A percentile compares a stretch with the other conserved stretches of the same genome.
These are phyloP conservation scores for Hipposideros larvatus DNA, from an alignment of 2,797 vertebrate species.

Conservation along the genomic window DNA sequence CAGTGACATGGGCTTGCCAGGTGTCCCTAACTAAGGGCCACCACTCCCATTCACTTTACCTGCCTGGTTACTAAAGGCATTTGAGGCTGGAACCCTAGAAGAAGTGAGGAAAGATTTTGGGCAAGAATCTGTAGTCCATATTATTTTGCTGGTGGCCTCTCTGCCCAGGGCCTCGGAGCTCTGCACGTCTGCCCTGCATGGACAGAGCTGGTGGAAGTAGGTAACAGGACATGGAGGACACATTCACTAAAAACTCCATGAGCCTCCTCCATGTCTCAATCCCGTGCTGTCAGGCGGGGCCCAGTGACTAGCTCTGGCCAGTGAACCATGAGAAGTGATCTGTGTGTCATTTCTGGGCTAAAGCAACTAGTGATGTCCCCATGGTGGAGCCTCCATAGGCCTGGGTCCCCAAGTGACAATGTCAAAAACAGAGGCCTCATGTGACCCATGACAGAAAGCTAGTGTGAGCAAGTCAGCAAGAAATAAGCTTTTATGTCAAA, in stretches of 20 bases:
- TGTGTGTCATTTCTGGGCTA: neutral
- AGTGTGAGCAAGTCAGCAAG: neutral
- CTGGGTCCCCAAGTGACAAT: neutral
- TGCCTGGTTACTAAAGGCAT: neutral
- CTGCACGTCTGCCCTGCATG: neutral
- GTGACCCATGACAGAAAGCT: fast-evolving
- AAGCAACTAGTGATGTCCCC: neutral
- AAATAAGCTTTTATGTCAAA: neutral
- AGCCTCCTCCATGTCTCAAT: neutral
- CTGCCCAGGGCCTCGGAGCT: neutral
- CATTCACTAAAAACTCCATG: too few relatives aligned
- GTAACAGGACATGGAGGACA: neutral
- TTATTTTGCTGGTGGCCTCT: neutral
- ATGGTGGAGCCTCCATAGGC: neutral
- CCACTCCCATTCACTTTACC: neutral
- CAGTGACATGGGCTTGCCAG: neutral
- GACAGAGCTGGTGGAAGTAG: neutral
- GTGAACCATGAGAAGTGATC: neutral
- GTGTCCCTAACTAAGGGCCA: neutral
- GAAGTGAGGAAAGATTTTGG: neutral
- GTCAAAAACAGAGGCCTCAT: neutral
- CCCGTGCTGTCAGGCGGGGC: neutral
- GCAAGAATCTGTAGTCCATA: neutral
- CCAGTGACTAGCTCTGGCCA: neutral
- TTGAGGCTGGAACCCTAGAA: neutral